Evolutionary conservation across 2,888 invertebrate genomes (phyloP), one percentile per base, ranked within the genome.

Genomic region (Caradrina kadenii): DNA sequence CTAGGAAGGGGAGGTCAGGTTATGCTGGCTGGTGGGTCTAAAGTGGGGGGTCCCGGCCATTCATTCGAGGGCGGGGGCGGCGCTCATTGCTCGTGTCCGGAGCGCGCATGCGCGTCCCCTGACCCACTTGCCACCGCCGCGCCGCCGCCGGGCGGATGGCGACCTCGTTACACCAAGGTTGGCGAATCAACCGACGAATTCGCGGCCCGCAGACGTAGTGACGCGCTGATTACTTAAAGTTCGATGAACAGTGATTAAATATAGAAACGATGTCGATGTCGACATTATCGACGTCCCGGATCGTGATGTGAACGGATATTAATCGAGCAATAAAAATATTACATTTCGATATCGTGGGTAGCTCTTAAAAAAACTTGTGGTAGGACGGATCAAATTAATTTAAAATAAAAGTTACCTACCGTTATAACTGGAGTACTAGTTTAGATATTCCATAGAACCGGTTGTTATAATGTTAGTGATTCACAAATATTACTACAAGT

Each of bases 51-150:
- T 91, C 92, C 86, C 86, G 85, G 91, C 92, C 92, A 91, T 93
- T 94, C 93, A 93, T 92, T 92, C 86, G 87, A 88, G 92, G 90
- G 90, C 90, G 93, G 93, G 94, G 95, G 94, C 93, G 93, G 93
- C 87, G 92, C 92, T 94, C 93, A 95, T 94, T 95, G 94, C 92
- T 83, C 84, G 91, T 89, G 93, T 94, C 94, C 94, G 93, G 93
- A 92, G 79, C 73, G 89, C 92, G 95, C 95, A 92, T 93, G 94
- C 94, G 94, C 93, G 93, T 90, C 91, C 92, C 87, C 91, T 94
- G 95, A 95, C 95, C 94, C 93, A 95, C 88, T 93, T 94, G 94
- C 87, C 80, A 78, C 78, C 89, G 89, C 85, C 86, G 86, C 83
- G 84, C 79, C 86, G 85, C 85, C 84, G 84, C 87, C 86, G 82